Base-by-base conservation (phyloP, 2,888 invertebrate genomes). In the Caenorhabditis becei region DNA sequence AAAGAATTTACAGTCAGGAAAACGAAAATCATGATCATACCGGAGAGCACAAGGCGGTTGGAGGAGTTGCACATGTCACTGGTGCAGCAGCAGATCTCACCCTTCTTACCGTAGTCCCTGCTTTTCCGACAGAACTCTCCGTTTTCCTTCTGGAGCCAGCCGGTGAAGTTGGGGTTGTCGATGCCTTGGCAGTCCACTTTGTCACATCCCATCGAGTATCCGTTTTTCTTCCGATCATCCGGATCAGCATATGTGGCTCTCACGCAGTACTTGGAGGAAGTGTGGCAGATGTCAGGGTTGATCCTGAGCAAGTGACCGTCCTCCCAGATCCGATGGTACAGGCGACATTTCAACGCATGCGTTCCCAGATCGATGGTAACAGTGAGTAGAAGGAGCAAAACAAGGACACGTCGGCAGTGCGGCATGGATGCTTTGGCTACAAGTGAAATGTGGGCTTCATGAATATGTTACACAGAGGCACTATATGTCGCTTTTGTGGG, bases 61-160 rank as follows among this genome's bases (percentile, higher is more conserved):
- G 80, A 61, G 18, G 65, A 77, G 63, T 88, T 88, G 77, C 88
- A 88, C 58, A 83, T 72, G 66, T 85, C 83, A 24, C 61, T 61
- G 16, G 77, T 65, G 71, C 89, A 89, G 80, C 89, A 89, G 77
- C 89, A 89, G 16, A 89, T 81, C 54, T 78, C 70, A 18, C 89
- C 89, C 8, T 78, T 74, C 32, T 67, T 75, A 10, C 89, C 89
- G 72, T 85, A 89, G 56, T 89, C 88, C 18, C 82, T 66, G 62
- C 83, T 82, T 41, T 80, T 83, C 24, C 83, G 77, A 32, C 89
- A 89, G 20, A 59, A 72, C 56, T 71, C 72, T 62, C 83, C 70
- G 28, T 75, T 69, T 5, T 67, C 59, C 16, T 78, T 58, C 20
- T 58, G 32, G 14, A 59, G 61, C 88, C 87, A 87, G 24, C 86